Evolutionary conservation across 1,140 invertebrate species (phyloP).

Genomic region (Papilio polyxenes): DNA sequence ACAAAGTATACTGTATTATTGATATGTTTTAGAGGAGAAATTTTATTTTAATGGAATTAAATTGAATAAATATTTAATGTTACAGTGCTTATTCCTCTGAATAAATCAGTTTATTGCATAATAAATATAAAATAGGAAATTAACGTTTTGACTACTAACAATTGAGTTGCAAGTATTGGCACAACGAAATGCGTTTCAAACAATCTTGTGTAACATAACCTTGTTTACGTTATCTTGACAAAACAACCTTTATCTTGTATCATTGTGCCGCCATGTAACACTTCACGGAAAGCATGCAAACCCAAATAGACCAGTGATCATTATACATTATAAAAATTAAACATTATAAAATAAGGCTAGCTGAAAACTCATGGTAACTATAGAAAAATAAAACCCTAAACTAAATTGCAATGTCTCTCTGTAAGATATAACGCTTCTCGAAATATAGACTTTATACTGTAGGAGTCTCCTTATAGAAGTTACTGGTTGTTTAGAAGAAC

Average conservation of each 20-base stretch:
- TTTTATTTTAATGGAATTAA: not conserved
- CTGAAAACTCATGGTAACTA: slow-evolving; percentile 80
- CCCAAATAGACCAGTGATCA: slow-evolving; percentile 60
- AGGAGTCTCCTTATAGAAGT: slow-evolving; percentile 51
- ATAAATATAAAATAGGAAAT: not conserved
- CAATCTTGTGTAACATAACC: slow-evolving; percentile 1
- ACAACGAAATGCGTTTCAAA: slow-evolving; percentile 7
- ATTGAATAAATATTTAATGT: not conserved
- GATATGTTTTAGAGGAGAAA: not conserved
- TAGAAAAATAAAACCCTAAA: slow-evolving; percentile 73
- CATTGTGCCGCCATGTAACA: not conserved
- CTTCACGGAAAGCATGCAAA: slow-evolving; percentile 58
- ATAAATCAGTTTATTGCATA: not conserved
- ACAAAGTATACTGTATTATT: not conserved
- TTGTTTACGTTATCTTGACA: slow-evolving; percentile 23
- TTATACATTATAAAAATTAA: slow-evolving; percentile 65
- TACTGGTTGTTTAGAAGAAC: slow-evolving; percentile 50
- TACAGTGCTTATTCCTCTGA: not conserved
- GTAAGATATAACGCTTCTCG: slow-evolving; percentile 33
- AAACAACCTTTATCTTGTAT: not conserved
- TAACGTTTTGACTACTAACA: not conserved
- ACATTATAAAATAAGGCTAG: slow-evolving; percentile 73
- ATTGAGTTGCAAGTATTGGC: not conserved
- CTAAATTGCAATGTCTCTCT: slow-evolving; percentile 75
- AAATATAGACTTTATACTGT: slow-evolving; percentile 48